Evolutionary conservation across 2,888 invertebrate genomes (phyloP), one percentile per base, ranked within the genome.

Genomic region (Dexiosoma caninum): DNA sequence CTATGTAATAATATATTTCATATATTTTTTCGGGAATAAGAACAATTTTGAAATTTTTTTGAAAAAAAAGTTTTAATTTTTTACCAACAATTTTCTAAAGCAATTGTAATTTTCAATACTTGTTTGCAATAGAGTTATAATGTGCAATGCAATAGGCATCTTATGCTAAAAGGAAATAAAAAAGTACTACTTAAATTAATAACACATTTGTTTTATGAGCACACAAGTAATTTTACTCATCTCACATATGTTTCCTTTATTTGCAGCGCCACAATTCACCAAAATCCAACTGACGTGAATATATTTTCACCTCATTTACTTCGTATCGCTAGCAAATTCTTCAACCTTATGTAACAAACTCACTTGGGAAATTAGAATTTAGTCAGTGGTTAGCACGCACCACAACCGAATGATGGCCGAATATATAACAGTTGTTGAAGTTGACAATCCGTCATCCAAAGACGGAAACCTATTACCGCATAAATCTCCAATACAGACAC

Each of bases 381-480:
- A 27, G 5, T 14, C 10, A 6, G 16, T 30, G 6, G 14, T 14
- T 30, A 51, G 14, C 8, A 9, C 0, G 16, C 14, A 14, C 30
- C 14, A 8, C 2, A 8, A 30, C 51, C 23, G 23, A 1, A 40
- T 8, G 10, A 81, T 71, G 67, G 75, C 79, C 21, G 92, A 92
- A 84, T 93, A 92, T 85, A 91, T 93, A 75, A 93, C 93, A 37
- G 93, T 93, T 59, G 92, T 93, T 71, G 92, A 93, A 83, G 93
- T 93, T 71, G 93, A 93, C 77, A 90, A 90, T 79, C 90, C 84
- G 76, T 86, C 88, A 51, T 87, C 88, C 85, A 86, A 87, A 86
- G 88, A 88, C 84, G 84, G 84, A 83, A 87, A 88, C 86, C 87
- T 88, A 86, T 59, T 80, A 42, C 51, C 51, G 42, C 57, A 37